Evolutionary conservation across 2,888 invertebrate genomes (phyloP), one percentile per base, ranked within the genome.

Genomic region (Andrena camellia): DNA sequence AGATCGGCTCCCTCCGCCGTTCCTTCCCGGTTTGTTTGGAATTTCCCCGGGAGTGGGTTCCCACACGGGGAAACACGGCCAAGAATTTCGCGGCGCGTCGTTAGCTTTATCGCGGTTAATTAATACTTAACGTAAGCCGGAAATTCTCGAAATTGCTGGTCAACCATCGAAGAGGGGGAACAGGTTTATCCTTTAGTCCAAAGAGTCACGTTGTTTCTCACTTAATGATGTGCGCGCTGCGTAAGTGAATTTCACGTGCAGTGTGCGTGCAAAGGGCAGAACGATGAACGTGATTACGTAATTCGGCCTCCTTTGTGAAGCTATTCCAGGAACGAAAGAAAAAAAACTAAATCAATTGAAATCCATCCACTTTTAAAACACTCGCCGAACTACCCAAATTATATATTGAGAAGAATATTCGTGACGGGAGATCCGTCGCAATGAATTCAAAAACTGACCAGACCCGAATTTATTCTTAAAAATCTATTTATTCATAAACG

Each of bases 131-230:
- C 57, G 59, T 54, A 17, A 60, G 52, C 77, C 66, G 54, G 69
- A 77, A 64, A 73, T 80, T 81, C 70, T 76, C 64, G 72, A 77
- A 77, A 72, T 81, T 71, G 42, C 72, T 66, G 42, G 10, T 62
- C 42, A 33, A 23, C 17, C n/a, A 13, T 4, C 0, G 67, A 7
- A 35, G 33, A 57, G 20, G 17, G 35, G 67, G 20, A 54, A 48
- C 20, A 29, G 31, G 66, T 62, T 73, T 54, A 75, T 67, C 67
- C 48, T 75, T 69, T 64, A 29, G 42, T n/a, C 54, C 13, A 23
- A 42, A 17, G 33, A 26, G 64, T 73, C 66, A 70, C 59, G 62
- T 67, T 62, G 54, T 77, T 79, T 83, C 20, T 31, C 60, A 59
- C 67, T 75, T 76, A 59, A 73, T 42, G 26, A 54, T 71, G 29